phyloP scores from a whole-genome alignment of 2,888 invertebrate genomes.

The Tridacna crocea region DNA sequence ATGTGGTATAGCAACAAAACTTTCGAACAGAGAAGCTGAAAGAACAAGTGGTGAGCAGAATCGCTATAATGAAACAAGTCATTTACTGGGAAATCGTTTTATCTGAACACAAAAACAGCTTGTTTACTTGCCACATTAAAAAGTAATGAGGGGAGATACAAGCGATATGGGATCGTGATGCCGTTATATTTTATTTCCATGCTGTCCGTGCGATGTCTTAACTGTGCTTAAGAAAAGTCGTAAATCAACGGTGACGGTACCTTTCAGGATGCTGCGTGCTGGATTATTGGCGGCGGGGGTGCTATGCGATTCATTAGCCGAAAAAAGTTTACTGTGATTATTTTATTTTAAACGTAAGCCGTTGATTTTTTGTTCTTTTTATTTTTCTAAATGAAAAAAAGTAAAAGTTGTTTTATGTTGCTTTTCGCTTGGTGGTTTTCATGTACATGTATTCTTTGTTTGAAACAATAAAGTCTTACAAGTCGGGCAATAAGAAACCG shows the following conservation, averaged over 20 bases:
- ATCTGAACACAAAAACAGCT: constrained; percentile 4
- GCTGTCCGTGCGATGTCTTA: constrained; percentile 24
- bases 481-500: too few relatives aligned
- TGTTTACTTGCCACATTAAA: constrained; percentile 20
- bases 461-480: too few relatives aligned
- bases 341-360: constrained; percentile 12
- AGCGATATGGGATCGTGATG: constrained; percentile 19
- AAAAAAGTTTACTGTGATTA: constrained; percentile 11
- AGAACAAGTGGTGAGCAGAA: not conserved
- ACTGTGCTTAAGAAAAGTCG: constrained; percentile 16
- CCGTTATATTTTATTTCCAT: constrained; percentile 24
- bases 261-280: constrained; percentile 6
- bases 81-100: constrained; percentile 13
- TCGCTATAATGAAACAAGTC: not conserved
- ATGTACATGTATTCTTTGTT: not conserved
- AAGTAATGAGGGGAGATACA: constrained; percentile 17
- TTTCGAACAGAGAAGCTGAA: not conserved
- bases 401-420: not conserved
- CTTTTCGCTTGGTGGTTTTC: not conserved
- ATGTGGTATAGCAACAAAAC: too few relatives aligned
- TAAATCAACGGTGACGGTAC: constrained; percentile 18
- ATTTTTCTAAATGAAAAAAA: not conserved
- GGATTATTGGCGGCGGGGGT: constrained; percentile 20
- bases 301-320: constrained; percentile 20
- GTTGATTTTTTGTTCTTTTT: not conserved